Evolutionary conservation across 2,888 invertebrate genomes (phyloP).

Genomic region (Drosophila robusta): DNA sequence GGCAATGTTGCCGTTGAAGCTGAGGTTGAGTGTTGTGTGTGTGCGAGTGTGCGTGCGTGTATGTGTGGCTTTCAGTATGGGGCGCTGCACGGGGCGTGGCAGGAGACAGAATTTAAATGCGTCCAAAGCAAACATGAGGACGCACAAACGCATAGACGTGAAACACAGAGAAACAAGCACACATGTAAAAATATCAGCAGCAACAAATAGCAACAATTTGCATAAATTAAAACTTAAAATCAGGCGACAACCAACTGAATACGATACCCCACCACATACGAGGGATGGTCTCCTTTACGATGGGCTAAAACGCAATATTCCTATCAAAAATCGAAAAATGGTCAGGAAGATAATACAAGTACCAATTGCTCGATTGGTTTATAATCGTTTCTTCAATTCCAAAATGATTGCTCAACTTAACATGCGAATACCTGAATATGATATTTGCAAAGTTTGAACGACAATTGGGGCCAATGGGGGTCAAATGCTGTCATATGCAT

Average conservation of each 20-base stretch:
- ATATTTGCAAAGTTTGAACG: too few species aligned
- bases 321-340: not conserved
- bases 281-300: not conserved
- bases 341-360: not conserved
- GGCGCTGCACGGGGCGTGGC: constrained; percentile 14
- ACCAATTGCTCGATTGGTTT: too few species aligned
- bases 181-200: constrained; percentile 28
- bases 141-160: constrained; percentile 24
- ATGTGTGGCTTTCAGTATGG: not conserved
- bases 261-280: not conserved
- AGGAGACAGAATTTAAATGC: constrained; percentile 62
- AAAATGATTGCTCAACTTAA: too few species aligned
- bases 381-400: too few species aligned
- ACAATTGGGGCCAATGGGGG: too few species aligned
- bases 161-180: constrained; percentile 36
- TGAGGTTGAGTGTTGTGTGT: constrained; percentile 39
- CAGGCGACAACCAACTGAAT: constrained; percentile 43
- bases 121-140: constrained; percentile 66
- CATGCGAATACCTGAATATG: too few species aligned
- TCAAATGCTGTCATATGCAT: too few species aligned
- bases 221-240: constrained; percentile 83
- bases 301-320: not conserved
- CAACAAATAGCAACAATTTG: constrained; percentile 82
- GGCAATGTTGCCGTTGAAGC: constrained; percentile 47
- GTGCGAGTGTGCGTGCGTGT: constrained; percentile 19